A percentile compares a stretch with the other conserved stretches of the same genome.
Evolutionary conservation across 2,797 vertebrate species (phyloP).

Genomic region (Spizella passerina): DNA sequence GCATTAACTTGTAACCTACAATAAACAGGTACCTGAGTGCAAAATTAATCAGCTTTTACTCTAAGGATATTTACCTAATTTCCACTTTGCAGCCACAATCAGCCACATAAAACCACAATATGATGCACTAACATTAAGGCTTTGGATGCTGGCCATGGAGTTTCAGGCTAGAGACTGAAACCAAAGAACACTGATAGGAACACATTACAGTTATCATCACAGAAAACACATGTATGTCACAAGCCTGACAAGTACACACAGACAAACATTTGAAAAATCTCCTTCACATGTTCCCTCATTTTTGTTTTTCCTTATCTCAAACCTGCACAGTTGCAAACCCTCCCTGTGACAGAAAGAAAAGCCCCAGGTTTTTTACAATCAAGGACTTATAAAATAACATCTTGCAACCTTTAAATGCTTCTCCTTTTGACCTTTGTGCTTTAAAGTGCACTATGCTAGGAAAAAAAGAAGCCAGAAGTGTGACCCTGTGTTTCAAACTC

Average conservation of each 20-base stretch:
- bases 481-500: background rate
- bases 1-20: background rate
- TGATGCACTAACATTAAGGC: background rate
- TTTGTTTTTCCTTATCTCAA: background rate
- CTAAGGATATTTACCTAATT: background rate
- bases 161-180: background rate
- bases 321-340: background rate
- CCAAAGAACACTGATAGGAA: background rate
- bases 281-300: background rate
- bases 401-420: background rate
- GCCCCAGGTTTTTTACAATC: background rate
- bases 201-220: background rate
- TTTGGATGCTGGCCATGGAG: background rate
- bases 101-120: background rate
- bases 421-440: background rate
- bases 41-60: conserved; percentile 38
- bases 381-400: background rate
- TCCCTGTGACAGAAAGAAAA: background rate
- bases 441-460: background rate
- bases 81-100: background rate
- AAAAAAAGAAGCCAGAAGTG: background rate
- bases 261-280: background rate
- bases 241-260: background rate
- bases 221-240: background rate
- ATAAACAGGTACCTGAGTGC: background rate